These are phyloP conservation scores for Pleuronectes platessa DNA, from an alignment of 2,113 vertebrate species.

Conservation along the genomic window DNA sequence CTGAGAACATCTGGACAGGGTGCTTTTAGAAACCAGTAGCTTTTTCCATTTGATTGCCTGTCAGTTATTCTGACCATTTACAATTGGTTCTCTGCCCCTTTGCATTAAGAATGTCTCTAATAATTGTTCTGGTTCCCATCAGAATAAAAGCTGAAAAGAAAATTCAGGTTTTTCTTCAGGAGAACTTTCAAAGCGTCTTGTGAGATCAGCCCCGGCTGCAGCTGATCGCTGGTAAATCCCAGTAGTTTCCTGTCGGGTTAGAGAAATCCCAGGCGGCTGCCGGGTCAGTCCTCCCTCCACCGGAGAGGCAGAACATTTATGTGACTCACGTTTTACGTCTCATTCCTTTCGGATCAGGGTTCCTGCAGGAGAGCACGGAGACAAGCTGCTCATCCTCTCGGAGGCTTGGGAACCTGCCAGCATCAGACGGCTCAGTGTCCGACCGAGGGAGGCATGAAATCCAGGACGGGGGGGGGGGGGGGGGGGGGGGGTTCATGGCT, in stretches of 20 bases:
- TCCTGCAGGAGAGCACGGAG: slow-evolving; percentile 30
- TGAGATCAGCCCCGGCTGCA: background rate
- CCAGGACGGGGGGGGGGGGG: slow-evolving; percentile 41
- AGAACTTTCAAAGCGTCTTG: too few relatives aligned
- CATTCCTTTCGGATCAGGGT: slow-evolving; percentile 7
- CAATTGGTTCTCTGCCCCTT: too few relatives aligned
- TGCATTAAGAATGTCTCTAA: background rate
- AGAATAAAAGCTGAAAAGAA: too few relatives aligned
- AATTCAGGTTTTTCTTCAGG: too few relatives aligned
- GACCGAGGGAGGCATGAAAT: slow-evolving; percentile 44
- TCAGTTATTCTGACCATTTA: too few relatives aligned
- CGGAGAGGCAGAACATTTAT: background rate
- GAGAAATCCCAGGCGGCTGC: background rate
- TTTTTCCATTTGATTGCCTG: too few relatives aligned
- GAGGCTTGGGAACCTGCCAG: slow-evolving; percentile 36
- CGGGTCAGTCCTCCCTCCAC: background rate
- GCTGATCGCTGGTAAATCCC: background rate
- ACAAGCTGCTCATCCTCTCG: slow-evolving; percentile 30
- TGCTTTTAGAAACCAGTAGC: too few relatives aligned
- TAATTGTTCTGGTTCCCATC: too few relatives aligned
- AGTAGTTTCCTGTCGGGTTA: background rate
- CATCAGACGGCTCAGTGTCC: slow-evolving; percentile 53
- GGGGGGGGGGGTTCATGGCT: slow-evolving; percentile 50
- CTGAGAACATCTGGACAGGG: too few relatives aligned
- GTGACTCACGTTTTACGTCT: background rate